Base-by-base conservation (phyloP, 2,888 invertebrate species). In the Tetragonisca angustula region DNA sequence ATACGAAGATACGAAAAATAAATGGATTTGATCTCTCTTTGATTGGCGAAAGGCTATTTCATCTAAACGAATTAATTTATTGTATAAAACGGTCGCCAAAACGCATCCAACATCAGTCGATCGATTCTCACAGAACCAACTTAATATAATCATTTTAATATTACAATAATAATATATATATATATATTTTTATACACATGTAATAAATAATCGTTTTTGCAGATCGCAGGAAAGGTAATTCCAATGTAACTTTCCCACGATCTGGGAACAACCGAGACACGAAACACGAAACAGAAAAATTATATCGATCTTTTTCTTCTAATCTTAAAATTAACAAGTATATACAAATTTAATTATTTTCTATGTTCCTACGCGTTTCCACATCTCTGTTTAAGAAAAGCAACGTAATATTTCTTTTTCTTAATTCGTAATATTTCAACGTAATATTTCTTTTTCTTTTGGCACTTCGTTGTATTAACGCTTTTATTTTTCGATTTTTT, bases 181-280 rank as follows among this genome's bases (percentile, higher is more conserved):
- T 65, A 56, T 69, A 43, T 67, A 6, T 43, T 19, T 21, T 27
- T 81, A 65, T 59, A 76, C 76, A 27, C 61, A n/a, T 71, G 49
- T 27, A 84, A 84, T 84, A 84, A 84, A 84, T 84, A 84, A 84
- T 49, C 59, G 49, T 59, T 61, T 43, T 67, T 15, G 76, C 27
- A 49, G 80, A n/a, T 73, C 68, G 74, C 59, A 43, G 54, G 17
- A 43, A 50, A 64, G n/a, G 17, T 13, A 24, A 54, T n/a, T 19
- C 3, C 6, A 13, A 15, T 4, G 54, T 27, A 15, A 24, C 49
- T 79, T 62, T 49, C 43, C 77, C 4, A 61, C 72, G 32, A 81
- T 54, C 73, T 27, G 43, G 43, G 43, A 69, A 54, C 24, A 75
- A 43, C 15, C 36, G n/a, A 61, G 50, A 64, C 69, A 24, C 21